Evolutionary conservation across 2,797 vertebrate species (phyloP), one percentile per base, ranked within the genome.

Genomic region (Notolabrus celidotus): DNA sequence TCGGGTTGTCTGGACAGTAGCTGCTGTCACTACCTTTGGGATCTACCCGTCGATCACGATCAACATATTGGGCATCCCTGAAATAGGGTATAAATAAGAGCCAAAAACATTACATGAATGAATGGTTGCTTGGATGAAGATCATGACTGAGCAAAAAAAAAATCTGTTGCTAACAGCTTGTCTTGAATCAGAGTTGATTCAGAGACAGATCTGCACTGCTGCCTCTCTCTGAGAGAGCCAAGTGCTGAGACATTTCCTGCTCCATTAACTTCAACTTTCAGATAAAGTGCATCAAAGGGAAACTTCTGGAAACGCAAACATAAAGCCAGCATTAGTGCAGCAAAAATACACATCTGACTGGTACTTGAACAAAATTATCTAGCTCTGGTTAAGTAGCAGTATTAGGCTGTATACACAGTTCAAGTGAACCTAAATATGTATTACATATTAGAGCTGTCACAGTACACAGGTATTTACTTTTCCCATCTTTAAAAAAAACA

Each of bases 191-290:
- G 15, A 74, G 10, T 57, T 31, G 19, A 25, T 23, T 52, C 25
- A 49, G 16, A 47, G 25, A 42, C 19, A 60, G 12, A 47, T 49
- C 17, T 42, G 55, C 33, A 25, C 36, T 33, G 38, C 57, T 20
- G 62, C 22, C 25, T 60, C 22, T 53, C 25, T 41, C 25, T 34
- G 14, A 53, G 50, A 33, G 23, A 33, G 22, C 1, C 9, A 3
- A 34, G 20, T 15, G 31, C 17, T 25, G 20, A 49, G 14, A 59
- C 36, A 25, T 59, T 65, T 70, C 51, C 57, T 7, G 55, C 25
- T 25, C 10, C 39, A 53, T 69, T 46, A 29, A 38, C 39, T 46
- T 69, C 3, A 29, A 46, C 56, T 69, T 60, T 22, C 4, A 60
- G 66, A 59, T 43, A 5, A 47, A 52, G 22, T 4, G 3, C 31